phyloP scores from a whole-genome alignment of 2,113 vertebrate species.

The Psittacula cyanocephala region DNA sequence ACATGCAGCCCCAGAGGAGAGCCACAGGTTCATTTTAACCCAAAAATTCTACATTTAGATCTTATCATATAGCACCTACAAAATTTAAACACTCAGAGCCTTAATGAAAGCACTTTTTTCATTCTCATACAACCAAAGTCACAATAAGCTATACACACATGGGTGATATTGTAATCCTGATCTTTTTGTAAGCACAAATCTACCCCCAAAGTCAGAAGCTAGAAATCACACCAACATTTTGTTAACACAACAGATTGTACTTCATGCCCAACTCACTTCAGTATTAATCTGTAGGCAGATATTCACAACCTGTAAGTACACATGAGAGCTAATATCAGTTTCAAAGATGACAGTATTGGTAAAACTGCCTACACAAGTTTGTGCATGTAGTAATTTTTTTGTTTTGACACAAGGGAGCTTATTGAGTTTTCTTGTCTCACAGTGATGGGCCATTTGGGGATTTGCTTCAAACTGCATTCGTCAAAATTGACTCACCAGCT shows the following conservation, averaged over 20 bases:
- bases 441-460: neutral
- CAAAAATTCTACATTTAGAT: neutral
- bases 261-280: neutral
- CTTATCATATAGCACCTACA: neutral
- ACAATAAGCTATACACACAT: neutral
- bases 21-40: neutral
- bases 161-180: rapidly evolving
- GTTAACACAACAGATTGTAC: neutral
- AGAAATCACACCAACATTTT: neutral
- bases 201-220: neutral
- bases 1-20: neutral
- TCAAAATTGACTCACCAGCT: neutral
- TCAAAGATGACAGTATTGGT: neutral
- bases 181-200: neutral
- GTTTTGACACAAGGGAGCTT: neutral
- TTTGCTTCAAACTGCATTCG: neutral
- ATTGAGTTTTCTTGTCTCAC: neutral
- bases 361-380: neutral
- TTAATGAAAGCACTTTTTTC: neutral
- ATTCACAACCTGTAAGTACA: neutral
- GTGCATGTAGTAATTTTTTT: neutral
- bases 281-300: neutral
- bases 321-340: neutral
- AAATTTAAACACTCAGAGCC: neutral
- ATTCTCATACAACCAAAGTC: neutral